Conservation (phyloP, 1,140 invertebrate genomes). For the Aleiodes sp. region DNA sequence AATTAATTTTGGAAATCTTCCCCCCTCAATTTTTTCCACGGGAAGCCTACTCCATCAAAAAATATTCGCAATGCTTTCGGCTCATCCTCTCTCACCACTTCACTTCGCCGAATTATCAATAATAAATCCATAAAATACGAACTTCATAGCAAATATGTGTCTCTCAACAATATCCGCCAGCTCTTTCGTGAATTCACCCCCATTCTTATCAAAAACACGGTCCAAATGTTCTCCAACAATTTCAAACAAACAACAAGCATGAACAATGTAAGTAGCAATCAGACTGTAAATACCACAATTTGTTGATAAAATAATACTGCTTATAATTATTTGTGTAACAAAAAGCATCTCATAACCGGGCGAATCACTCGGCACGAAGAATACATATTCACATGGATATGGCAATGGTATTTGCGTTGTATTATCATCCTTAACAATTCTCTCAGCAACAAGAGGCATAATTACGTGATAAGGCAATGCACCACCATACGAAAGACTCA, state of each 20-base stretch:
- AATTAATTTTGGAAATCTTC: too few relatives aligned
- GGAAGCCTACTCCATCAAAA: too few relatives aligned
- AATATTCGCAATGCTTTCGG: too few relatives aligned
- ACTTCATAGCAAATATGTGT: conserved; percentile 53
- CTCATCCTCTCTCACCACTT: too few relatives aligned
- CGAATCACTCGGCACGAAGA: conserved; percentile 52
- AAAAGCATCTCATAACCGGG: conserved; percentile 55
- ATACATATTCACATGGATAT: conserved; percentile 56
- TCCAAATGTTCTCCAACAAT: conserved; percentile 48
- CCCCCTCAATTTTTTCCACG: too few relatives aligned
- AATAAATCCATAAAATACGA: conserved; percentile 16
- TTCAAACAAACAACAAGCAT: conserved; percentile 53
- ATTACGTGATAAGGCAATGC: conserved; percentile 59
- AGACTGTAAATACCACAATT: conserved; percentile 58
- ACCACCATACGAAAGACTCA: conserved; percentile 54
- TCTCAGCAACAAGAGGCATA: conserved; percentile 51
- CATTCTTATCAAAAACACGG: conserved; percentile 15
- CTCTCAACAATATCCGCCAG: conserved; percentile 41
- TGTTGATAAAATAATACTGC: conserved; percentile 54
- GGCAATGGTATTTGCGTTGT: conserved; percentile 56
- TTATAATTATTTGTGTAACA: conserved; percentile 56
- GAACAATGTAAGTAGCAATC: conserved; percentile 52
- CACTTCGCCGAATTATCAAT: too few relatives aligned
- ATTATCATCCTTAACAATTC: conserved; percentile 50
- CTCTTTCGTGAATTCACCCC: not conserved